Evolutionary conservation across 2,113 vertebrate genomes (phyloP).

Genomic region (Pterocles orientalis): DNA sequence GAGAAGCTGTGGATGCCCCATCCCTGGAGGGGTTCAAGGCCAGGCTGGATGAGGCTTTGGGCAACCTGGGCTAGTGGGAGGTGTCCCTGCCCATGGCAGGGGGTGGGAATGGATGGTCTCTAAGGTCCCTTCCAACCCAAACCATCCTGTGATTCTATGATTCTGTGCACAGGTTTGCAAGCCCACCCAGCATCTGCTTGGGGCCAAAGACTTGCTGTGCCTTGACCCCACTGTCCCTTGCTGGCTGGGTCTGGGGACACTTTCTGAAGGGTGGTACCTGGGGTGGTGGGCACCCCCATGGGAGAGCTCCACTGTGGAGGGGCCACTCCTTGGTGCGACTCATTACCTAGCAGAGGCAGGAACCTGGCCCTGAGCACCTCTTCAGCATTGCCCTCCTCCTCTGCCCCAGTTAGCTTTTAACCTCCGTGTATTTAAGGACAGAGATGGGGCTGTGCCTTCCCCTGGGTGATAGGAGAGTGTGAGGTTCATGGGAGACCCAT

Average conservation of each 20-base stretch:
- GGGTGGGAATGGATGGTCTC: too few relatives aligned
- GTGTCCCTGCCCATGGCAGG: too few relatives aligned
- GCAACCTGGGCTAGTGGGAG: too few relatives aligned
- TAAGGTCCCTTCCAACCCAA: too few relatives aligned
- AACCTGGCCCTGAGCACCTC: neutral
- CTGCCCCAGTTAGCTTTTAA: neutral
- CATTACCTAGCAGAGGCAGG: neutral
- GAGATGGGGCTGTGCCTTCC: neutral
- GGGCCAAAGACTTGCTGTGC: neutral
- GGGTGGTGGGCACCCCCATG: rapidly evolving
- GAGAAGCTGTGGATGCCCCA: too few relatives aligned
- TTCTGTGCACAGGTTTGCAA: neutral
- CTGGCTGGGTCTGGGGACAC: neutral
- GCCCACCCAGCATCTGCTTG: neutral
- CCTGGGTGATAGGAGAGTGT: rapidly evolving
- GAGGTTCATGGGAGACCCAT: neutral
- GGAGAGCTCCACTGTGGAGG: neutral
- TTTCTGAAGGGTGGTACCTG: neutral
- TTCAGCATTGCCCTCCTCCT: neutral
- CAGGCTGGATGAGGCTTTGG: too few relatives aligned
- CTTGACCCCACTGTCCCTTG: neutral
- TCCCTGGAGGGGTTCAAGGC: too few relatives aligned
- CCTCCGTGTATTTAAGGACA: neutral
- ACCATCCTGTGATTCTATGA: too few relatives aligned
- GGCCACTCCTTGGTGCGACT: neutral